Base-by-base conservation (phyloP, 2,797 vertebrate genomes). In the Myoxocephalus aenaeus region DNA sequence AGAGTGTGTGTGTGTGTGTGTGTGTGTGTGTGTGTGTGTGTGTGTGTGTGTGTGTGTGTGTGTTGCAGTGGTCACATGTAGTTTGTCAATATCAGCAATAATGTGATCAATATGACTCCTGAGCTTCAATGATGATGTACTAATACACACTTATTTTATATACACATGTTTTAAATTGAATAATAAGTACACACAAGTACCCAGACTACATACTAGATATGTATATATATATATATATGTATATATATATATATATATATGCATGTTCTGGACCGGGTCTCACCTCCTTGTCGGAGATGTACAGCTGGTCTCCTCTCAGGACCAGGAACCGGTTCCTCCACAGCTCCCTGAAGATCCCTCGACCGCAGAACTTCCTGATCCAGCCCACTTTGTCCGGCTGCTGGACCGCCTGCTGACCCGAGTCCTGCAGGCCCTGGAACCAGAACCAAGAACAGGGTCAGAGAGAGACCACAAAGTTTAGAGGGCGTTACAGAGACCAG, bases 351-450 rank as follows among this genome's bases (percentile, higher is more conserved):
- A 99, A 99, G 92, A 99, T 97, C 73, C 97, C 97, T 59, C 96
- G 97, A 32, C 97, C 97, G 51, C 96, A 97, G 84, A 97, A 99
- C 95, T 97, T 98, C 80, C 97, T 94, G 88, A 98, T 96, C 98
- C 98, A 99, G 89, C 98, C 98, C 29, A 94, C 94, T 89, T 98
- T 98, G 87, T 99, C 98, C 0, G 95, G 96, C 90, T 94, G 96
- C 48, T 82, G 90, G 22, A 58, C 70, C 0, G 89, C 77, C 13
- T 83, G 94, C 44, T 92, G 96, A 73, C 85, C 95, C 44, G 93
- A 94, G 88, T 98, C 97, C 91, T 95, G 96, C 2, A 92, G 91
- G 42, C 96, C 97, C 97, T 98, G 84, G 20, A 66, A 65, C 13
- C 66, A 22, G 0, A 51, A 6, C 6, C 1, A 27, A 20, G 15